Base-by-base conservation (phyloP, 1,140 invertebrate species). In the Aphaenogaster floridana region DNA sequence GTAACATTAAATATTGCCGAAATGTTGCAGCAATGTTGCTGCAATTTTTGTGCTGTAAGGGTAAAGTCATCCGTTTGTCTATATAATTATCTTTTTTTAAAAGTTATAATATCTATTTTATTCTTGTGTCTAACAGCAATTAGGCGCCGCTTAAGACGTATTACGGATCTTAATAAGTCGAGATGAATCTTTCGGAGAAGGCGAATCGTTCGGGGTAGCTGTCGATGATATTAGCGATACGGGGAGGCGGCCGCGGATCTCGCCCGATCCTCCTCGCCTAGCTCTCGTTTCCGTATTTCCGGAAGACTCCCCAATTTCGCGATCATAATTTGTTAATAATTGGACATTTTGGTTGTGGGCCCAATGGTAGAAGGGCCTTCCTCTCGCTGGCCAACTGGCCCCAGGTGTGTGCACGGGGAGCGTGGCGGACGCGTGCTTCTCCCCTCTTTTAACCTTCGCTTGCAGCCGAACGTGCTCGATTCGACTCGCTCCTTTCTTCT, bases 371-470 rank as follows among this genome's bases (percentile, higher is more conserved):
- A 87, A 86, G 68, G 90, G 84, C 81, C 78, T 78, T 59, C 64
- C 48, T 88, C 89, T 90, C 91, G 91, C 91, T 92, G 39, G 81
- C 91, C 91, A 92, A 92, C 91, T 92, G 91, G 91, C 50, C 91
- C 91, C 91, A 92, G 91, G 91, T 92, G 91, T 90, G 80, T 87
- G 81, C 57, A 91, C 91, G 91, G 87, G 90, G 90, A 91, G 88
- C 94, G 94, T 95, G 94, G 94, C 94, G 87, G 94, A 95, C 94
- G 94, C 94, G 94, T 95, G 94, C 94, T 95, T 94, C 94, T 94
- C 94, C 94, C 94, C 94, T 93, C 94, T 93, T 78, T 93, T 92
- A 91, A 91, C 91, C 91, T 87, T 71, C 68, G 83, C 78, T 80
- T 64, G 69, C 59, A 71, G 61, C 57, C 68, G 57, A 91, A 84